Evolutionary conservation across 2,888 invertebrate species (phyloP), one percentile per base, ranked within the genome.

Genomic region (Scrobipalpa atriplicella): DNA sequence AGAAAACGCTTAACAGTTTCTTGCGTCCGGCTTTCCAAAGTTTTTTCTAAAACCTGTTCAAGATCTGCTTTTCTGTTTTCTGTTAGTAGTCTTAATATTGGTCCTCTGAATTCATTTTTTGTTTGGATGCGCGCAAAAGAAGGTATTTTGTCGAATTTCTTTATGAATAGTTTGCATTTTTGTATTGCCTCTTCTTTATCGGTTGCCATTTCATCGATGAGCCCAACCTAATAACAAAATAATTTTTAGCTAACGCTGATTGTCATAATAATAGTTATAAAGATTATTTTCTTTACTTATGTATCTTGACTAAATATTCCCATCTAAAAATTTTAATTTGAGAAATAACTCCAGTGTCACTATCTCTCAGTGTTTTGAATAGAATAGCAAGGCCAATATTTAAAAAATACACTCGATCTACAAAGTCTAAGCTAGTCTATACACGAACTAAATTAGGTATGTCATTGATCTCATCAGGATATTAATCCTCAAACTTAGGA

Each of bases 161-260:
- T 81, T 47, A 97, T 92, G 77, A 96, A 97, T 36, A 93, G 83
- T 73, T 94, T 94, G 71, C 96, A 95, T 79, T 95, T 95, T 0
- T 85, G 85, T 9, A 97, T 78, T 0, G 95, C 95, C 54, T 96
- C 96, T 1, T 93, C 94, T 82, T 96, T 96, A 77, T 94, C 94
- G 7, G 86, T 81, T 6, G 94, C 96, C 38, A 95, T 77, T 84
- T 96, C 96, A 87, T 98, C 98, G 3, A 98, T 93, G 0, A 98
- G 86, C 0, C 97, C 96, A 51, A 95, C 92, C 91, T 92, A 78
- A 21, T 68, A 70, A 41, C 9, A 60, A 64, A 41, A 18, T 16
- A 16, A 5, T 11, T 13, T n/a, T n/a, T n/a, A 6, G n/a, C 39
- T 6, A 43, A 13, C 2, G 29, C 29, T 29, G 29, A 3, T n/a